These are phyloP conservation scores for Netelia virgata DNA, from an alignment of 2,888 invertebrate genomes.

Conservation along the genomic window DNA sequence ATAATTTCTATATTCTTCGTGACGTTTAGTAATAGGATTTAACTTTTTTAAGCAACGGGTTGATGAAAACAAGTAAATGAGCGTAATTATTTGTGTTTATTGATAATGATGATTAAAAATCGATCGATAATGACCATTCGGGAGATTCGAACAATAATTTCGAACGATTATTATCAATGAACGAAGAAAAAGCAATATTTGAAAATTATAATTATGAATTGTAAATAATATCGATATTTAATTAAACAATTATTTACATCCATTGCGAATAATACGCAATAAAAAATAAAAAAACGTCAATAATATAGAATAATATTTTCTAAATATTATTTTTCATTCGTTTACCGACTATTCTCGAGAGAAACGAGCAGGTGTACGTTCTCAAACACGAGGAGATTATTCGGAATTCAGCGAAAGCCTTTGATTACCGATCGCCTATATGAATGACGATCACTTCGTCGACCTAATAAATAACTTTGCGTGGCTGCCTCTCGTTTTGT, in stretches of 20 bases:
- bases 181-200: no score
- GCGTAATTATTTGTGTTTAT: no score
- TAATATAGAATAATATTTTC: no score
- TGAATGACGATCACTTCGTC: constrained; percentile 66
- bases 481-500: constrained; percentile 38
- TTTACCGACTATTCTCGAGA: neutral
- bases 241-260: neutral
- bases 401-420: constrained; percentile 53
- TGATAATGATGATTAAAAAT: no score
- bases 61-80: no score
- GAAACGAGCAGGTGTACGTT: neutral
- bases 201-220: no score
- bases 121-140: neutral
- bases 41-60: constrained; percentile 17
- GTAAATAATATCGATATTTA: neutral
- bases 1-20: neutral
- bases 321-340: no score
- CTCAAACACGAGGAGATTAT: constrained; percentile 35
- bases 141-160: neutral
- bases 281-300: no score
- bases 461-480: constrained; percentile 64
- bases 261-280: neutral
- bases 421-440: constrained; percentile 27
- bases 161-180: no score
- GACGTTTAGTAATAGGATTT: neutral